Evolutionary conservation across 2,797 vertebrate species (phyloP), one percentile per base, ranked within the genome.

Genomic region (Anguilla anguilla): DNA sequence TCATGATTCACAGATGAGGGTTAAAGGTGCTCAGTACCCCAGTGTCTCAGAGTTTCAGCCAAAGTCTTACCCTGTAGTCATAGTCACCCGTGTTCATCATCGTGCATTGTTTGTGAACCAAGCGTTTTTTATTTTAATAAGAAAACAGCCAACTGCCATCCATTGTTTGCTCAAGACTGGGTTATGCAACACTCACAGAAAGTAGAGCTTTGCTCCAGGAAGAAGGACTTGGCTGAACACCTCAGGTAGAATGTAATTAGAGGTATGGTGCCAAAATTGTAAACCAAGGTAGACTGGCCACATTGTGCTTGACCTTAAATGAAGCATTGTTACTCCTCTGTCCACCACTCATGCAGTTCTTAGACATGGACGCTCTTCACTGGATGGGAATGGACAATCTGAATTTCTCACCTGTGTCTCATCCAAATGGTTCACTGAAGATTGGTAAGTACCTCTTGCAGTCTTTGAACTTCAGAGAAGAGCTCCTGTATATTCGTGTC

Each of bases 391-490:
- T 85, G 55, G 87, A 87, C 35, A 83, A 83, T 55, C 64, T 84
- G 87, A 87, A 84, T 53, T 96, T 91, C 10, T 0, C 90, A 0
- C 79, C 61, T 3, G 91, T 95, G 85, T 13, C 92, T 11, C 92
- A 91, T 43, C 15, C 74, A 53, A 84, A 86, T 4, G 0, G 90
- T 7, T 83, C 92, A 7, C 81, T 92, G 61, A 91, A 92, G 43
- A 93, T 95, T 91, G 95, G 95, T 96, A 91, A 93, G 94, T 22
- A 51, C 39, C 3, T 11, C 28, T 74, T 10, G 31, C n/a, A 28
- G 25, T 74, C 64, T 69, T 28, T 28, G 3, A 17, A 74, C 69
- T 2, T 15, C 55, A 28, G 74, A 49, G 6, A 39, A 11, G 46
- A 83, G 46, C 22, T 25, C 2, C 5, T 1, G 51, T 83, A 3